Base-by-base conservation (phyloP, 1,140 invertebrate genomes). In the Drosophila ohnishii region DNA sequence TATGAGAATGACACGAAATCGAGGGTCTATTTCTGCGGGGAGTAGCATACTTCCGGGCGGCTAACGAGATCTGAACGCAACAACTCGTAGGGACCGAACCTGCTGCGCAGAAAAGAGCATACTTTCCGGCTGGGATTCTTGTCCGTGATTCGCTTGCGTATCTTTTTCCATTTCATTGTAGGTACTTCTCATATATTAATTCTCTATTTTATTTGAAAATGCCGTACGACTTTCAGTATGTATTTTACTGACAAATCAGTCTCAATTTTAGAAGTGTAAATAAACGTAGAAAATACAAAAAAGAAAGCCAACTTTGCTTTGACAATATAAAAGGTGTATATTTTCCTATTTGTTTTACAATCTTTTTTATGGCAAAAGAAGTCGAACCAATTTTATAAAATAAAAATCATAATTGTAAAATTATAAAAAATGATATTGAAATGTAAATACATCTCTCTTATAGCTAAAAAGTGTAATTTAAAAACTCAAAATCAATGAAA, bases 11-110 rank as follows among this genome's bases (percentile, higher is more conserved):
- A n/a, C 10, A 14, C 7, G 32, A 1, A 22, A 35, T 5, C 0
- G 34, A 10, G 9, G 1, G 28, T n/a, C 7, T 28, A 9, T 3
- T 3, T 5, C 6, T 5, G 4, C 3, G 2, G 42, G 25, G 25
- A 13, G 37, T 48, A 66, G 79, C 73, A 55, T 81, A 81, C 79
- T 77, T 56, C 32, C n/a, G 37, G 44, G 73, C 40, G 16, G 25
- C 8, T 44, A 16, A 22, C 16, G 0, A 53, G 25, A 5, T 61
- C 37, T 14, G 69, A 22, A 0, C 22, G 35, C 14, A 72, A 25
- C 30, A 32, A 11, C 10, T 56, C 11, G 8, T 53, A 66, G 9
- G 47, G 28, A 45, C 19, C 22, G n/a, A 44, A 7, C 45, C 6
- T 40, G 6, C n/a, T 8, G 3, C 28, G 25, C 22, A 56, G 2